Conservation (phyloP, 2,113 vertebrate species). For the Callorhinus ursinus region DNA sequence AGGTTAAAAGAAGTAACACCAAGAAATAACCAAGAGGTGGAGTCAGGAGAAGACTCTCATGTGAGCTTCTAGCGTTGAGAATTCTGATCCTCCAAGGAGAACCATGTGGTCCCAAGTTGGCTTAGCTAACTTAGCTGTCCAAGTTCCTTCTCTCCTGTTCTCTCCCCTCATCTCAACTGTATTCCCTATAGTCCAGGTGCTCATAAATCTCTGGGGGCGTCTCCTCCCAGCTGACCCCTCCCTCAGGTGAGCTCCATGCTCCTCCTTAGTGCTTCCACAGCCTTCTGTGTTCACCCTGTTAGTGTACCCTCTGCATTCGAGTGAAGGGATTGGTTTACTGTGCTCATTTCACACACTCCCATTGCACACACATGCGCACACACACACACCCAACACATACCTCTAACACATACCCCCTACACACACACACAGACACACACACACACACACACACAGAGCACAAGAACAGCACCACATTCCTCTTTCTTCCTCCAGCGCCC, state of each 20-base stretch:
- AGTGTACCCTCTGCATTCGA: not conserved
- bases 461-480: not conserved
- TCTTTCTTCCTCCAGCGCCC: not conserved
- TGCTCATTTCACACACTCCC: not conserved
- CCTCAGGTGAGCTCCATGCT: fast-evolving
- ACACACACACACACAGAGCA: not conserved
- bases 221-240: not conserved
- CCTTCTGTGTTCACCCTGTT: too few species aligned
- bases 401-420: not conserved
- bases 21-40: not conserved
- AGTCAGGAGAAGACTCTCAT: not conserved
- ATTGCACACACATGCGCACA: not conserved
- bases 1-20: not conserved
- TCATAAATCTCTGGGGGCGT: not conserved
- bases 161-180: not conserved
- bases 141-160: not conserved
- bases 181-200: not conserved
- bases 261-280: too few species aligned
- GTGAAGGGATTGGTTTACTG: not conserved
- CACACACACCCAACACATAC: not conserved
- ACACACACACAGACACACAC: not conserved
- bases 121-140: not conserved
- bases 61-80: not conserved
- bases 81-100: not conserved
- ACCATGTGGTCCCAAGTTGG: not conserved